phyloP scores from a whole-genome alignment of 2,113 vertebrate species.

The Camelus bactrianus region DNA sequence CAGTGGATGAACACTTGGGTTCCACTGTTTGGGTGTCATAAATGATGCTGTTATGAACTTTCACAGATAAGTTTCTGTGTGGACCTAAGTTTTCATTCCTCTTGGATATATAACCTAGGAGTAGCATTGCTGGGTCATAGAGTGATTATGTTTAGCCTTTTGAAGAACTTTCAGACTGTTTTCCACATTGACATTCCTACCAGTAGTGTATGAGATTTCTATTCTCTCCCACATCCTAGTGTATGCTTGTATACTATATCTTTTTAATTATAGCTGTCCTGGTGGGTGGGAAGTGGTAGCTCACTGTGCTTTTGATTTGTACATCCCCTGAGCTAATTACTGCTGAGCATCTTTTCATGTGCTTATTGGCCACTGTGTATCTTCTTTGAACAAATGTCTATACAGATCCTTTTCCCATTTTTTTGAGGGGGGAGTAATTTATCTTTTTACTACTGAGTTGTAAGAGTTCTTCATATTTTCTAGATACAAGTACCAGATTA shows the following conservation, averaged over 20 bases:
- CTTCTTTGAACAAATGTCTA: neutral
- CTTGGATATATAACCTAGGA: neutral
- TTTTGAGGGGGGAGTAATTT: neutral
- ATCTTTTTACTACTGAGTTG: slow-evolving; percentile 12
- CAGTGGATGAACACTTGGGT: too few relatives aligned
- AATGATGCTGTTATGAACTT: neutral
- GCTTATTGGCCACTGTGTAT: neutral
- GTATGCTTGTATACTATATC: neutral
- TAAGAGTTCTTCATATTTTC: slow-evolving; percentile 35
- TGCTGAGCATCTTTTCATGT: neutral
- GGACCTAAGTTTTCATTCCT: neutral
- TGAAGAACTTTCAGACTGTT: neutral
- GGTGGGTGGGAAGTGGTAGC: neutral
- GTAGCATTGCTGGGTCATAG: neutral
- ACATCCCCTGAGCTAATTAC: neutral
- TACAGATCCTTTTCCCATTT: neutral
- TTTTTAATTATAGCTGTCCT: slow-evolving; percentile 2
- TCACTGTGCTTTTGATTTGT: neutral
- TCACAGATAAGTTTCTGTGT: neutral
- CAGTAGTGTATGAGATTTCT: neutral
- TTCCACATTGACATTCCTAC: neutral
- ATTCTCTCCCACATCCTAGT: neutral
- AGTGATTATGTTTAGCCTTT: neutral
- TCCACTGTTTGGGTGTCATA: too few relatives aligned
- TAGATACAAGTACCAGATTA: neutral